Evolutionary conservation across 2,797 vertebrate species (phyloP).

Genomic region (Coranthus polyacanthus): DNA sequence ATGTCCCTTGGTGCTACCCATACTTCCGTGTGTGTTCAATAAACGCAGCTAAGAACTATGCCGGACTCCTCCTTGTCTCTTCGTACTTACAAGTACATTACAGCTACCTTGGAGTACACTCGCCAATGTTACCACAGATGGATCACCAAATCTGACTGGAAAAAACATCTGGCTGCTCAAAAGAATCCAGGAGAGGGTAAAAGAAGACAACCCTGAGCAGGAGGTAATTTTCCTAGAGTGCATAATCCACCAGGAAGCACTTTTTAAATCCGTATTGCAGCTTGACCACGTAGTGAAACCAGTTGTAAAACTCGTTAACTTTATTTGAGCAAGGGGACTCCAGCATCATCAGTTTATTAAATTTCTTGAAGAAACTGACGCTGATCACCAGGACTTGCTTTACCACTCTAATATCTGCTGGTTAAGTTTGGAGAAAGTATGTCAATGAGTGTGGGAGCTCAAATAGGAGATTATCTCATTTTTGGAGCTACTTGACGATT

Average conservation of each 20-base stretch:
- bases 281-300: constrained; percentile 34
- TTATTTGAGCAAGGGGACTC: constrained; percentile 20
- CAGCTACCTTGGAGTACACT: no score
- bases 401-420: constrained; percentile 6
- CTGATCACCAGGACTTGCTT: constrained; percentile 21
- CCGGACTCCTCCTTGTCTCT: no score
- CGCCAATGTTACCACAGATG: constrained; percentile 52
- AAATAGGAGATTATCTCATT: constrained; percentile 28
- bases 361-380: constrained; percentile 40
- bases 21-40: no score
- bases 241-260: constrained; percentile 44
- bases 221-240: constrained; percentile 23
- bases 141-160: constrained; percentile 47
- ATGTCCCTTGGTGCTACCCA: no score
- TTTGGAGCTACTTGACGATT: constrained; percentile 6
- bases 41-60: no score
- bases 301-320: constrained; percentile 41
- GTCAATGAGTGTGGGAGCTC: constrained; percentile 43
- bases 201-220: constrained; percentile 35
- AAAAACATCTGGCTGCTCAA: constrained; percentile 52
- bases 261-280: constrained; percentile 44
- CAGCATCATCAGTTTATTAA: constrained; percentile 34
- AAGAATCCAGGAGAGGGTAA: constrained; percentile 51
- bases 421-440: constrained; percentile 38
- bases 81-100: no score